Percentiles rank a stretch among this genome's conserved stretches.
Evolutionary conservation across 1,140 invertebrate genomes (phyloP).

Genomic region (Tetramorium parvispinum): DNA sequence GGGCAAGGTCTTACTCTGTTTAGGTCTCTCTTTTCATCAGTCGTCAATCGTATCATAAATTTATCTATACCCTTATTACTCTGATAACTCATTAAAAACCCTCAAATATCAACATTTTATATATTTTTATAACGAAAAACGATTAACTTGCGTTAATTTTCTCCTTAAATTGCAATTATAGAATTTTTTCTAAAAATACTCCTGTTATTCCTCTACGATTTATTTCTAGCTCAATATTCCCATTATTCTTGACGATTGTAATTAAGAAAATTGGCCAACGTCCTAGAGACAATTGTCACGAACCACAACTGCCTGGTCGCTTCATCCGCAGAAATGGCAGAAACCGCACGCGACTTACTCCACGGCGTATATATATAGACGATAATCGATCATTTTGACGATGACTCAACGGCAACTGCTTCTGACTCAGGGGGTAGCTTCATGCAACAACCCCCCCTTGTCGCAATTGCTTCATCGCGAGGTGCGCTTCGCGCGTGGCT

Average conservation of each 20-base stretch:
- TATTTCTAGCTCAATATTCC: not conserved
- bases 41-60: not conserved
- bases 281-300: not conserved
- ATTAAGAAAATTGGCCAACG: not conserved
- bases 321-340: conserved; percentile 19
- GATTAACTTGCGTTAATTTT: not conserved
- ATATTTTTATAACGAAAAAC: not conserved
- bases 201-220: not conserved
- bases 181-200: not conserved
- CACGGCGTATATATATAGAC: not conserved
- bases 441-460: not conserved
- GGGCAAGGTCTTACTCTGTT: conserved; percentile 65
- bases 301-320: not conserved
- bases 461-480: conserved; percentile 6
- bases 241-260: not conserved
- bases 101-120: not conserved
- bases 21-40: conserved; percentile 49
- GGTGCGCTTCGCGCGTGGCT: conserved; percentile 6
- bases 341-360: conserved; percentile 14
- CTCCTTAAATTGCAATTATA: not conserved
- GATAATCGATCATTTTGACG: conserved; percentile 40
- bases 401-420: conserved; percentile 44
- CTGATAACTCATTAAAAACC: not conserved
- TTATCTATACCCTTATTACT: not conserved
- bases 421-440: conserved; percentile 37